Evolutionary conservation across 1,140 invertebrate species (phyloP).

Genomic region (Cydia strobilella): DNA sequence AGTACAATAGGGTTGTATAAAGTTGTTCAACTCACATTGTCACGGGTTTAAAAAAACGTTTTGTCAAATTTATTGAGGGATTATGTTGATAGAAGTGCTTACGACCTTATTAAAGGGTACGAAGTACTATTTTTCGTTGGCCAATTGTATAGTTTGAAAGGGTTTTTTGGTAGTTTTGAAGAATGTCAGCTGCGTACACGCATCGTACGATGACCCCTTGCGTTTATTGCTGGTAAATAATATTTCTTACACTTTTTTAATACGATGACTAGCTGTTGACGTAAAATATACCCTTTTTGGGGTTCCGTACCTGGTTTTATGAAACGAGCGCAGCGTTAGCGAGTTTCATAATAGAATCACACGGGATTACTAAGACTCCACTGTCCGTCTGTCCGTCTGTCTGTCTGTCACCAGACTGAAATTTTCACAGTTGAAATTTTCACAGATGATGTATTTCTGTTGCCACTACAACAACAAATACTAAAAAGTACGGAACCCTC

Average conservation of each 20-base stretch:
- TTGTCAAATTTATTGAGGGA: conserved; percentile 8
- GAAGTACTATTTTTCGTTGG: not conserved
- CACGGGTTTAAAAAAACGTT: conserved; percentile 18
- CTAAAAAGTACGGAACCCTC: too few relatives aligned
- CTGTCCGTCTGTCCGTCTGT: too few relatives aligned
- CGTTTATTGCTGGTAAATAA: not conserved
- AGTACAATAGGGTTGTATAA: conserved; percentile 18
- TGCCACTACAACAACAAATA: too few relatives aligned
- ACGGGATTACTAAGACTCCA: too few relatives aligned
- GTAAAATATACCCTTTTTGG: too few relatives aligned
- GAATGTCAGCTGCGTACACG: conserved; percentile 4
- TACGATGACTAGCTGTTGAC: too few relatives aligned
- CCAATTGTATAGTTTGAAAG: not conserved
- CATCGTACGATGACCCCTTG: not conserved
- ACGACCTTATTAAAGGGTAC: not conserved
- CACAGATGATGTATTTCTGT: too few relatives aligned
- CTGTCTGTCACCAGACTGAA: too few relatives aligned
- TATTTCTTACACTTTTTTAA: not conserved
- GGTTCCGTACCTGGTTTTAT: too few relatives aligned
- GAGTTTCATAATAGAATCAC: too few relatives aligned
- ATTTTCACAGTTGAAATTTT: too few relatives aligned
- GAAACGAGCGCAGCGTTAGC: too few relatives aligned
- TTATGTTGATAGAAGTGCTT: not conserved
- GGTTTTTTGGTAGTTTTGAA: not conserved
- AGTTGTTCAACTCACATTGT: conserved; percentile 12